These are phyloP conservation scores for Silurus meridionalis DNA, from an alignment of 2,113 vertebrate species.

Conservation along the genomic window DNA sequence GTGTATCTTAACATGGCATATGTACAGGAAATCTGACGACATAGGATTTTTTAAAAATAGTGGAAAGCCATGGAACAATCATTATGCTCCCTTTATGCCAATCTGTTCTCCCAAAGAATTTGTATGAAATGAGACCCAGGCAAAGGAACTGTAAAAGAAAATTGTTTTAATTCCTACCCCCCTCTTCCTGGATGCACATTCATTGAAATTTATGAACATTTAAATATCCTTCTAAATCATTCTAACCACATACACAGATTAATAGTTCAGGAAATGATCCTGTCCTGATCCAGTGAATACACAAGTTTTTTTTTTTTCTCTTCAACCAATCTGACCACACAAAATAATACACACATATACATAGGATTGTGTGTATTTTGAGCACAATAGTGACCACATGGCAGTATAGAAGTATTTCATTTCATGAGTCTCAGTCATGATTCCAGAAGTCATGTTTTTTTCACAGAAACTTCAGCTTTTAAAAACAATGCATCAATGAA, in stretches of 20 bases:
- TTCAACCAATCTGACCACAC: background rate
- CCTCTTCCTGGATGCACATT: background rate
- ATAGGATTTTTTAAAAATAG: background rate
- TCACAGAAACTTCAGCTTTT: constrained; percentile 65
- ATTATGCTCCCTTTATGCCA: constrained; percentile 6
- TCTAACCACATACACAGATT: constrained; percentile 16
- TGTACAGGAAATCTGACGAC: background rate
- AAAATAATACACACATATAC: constrained; percentile 42
- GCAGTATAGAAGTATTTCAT: constrained; percentile 65
- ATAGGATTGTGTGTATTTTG: constrained; percentile 37
- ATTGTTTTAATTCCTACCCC: constrained; percentile 18
- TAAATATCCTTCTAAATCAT: constrained; percentile 25
- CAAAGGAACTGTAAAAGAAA: constrained; percentile 24
- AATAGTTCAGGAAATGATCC: constrained; percentile 27
- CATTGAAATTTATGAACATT: background rate
- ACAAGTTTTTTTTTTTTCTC: background rate
- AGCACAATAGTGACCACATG: constrained; percentile 46
- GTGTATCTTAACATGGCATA: background rate
- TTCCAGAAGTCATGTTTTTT: constrained; percentile 58
- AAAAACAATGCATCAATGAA: constrained; percentile 64
- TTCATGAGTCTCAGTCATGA: constrained; percentile 64
- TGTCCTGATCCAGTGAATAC: constrained; percentile 14
- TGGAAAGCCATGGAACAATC: constrained; percentile 11
- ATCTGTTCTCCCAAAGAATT: constrained; percentile 11
- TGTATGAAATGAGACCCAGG: constrained; percentile 21